A percentile compares a stretch with the other conserved stretches of the same genome.
Conservation (phyloP, 2,888 invertebrate species). For the Hofmannophila pseudospretella region DNA sequence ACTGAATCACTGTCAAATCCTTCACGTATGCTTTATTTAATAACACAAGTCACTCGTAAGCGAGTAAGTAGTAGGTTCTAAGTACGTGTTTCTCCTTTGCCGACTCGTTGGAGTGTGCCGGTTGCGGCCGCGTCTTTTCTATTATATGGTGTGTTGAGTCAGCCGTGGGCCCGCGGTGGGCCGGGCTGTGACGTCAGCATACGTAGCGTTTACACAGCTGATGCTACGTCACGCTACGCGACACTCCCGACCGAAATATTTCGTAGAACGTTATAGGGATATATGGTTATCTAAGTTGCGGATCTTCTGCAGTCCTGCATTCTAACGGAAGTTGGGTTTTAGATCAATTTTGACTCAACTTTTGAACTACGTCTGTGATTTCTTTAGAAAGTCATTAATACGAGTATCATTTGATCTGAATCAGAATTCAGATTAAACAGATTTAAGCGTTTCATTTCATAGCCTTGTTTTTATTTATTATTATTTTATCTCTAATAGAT, state of each 20-base stretch:
- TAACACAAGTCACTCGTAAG: slow-evolving; percentile 3
- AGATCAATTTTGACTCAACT: too few species aligned
- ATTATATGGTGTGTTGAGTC: slow-evolving; percentile 48
- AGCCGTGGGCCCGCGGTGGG: slow-evolving; percentile 36
- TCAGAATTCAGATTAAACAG: too few species aligned
- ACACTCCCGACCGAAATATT: slow-evolving; percentile 15
- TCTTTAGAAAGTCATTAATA: too few species aligned
- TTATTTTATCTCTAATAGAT: too few species aligned
- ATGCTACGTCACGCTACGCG: slow-evolving; percentile 32
- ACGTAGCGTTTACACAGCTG: slow-evolving; percentile 37
- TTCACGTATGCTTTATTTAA: too few species aligned
- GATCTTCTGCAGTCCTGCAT: background rate
- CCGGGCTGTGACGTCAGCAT: slow-evolving; percentile 35
- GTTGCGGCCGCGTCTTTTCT: slow-evolving; percentile 35
- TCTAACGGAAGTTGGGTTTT: background rate
- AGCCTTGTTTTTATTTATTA: too few species aligned
- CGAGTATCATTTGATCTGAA: too few species aligned
- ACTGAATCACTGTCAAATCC: background rate
- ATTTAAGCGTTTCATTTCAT: too few species aligned
- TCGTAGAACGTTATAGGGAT: slow-evolving; percentile 23
- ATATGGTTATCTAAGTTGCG: slow-evolving; percentile 1
- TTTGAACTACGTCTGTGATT: too few species aligned
- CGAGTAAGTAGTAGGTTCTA: too few species aligned
- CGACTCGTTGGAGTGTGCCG: slow-evolving; percentile 53
- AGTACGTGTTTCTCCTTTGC: slow-evolving; percentile 47